A percentile compares a stretch with the other conserved stretches of the same genome.
Conservation (phyloP, 2,797 vertebrate genomes). For the Labroides dimidiatus region DNA sequence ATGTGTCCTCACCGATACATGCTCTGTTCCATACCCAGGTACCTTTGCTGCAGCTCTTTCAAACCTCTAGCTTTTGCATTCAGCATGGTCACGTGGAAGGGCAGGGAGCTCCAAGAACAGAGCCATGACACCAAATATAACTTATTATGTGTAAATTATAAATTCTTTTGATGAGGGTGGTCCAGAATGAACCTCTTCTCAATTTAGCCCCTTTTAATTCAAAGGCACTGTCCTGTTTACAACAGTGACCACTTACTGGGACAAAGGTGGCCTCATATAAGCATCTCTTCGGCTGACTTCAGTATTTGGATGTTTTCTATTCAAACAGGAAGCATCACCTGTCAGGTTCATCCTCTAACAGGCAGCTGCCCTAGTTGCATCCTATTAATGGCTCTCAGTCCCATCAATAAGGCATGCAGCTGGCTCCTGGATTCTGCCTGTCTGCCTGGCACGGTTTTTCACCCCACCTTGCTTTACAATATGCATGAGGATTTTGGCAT, state of each 20-base stretch:
- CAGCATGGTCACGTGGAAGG: too few species aligned
- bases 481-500: conserved; percentile 83
- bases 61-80: too few species aligned
- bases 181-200: not conserved
- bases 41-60: too few species aligned
- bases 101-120: too few species aligned
- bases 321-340: conserved; percentile 51
- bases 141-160: too few species aligned
- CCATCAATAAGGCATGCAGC: conserved; percentile 85
- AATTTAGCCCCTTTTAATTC: too few species aligned
- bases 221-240: conserved; percentile 9
- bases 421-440: conserved; percentile 75
- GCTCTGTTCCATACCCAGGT: too few species aligned
- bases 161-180: too few species aligned
- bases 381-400: conserved; percentile 81
- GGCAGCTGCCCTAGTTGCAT: conserved; percentile 83
- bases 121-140: too few species aligned
- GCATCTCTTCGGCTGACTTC: conserved; percentile 8
- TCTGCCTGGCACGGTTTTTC: conserved; percentile 75
- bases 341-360: conserved; percentile 62
- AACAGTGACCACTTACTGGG: conserved; percentile 17
- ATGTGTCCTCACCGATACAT: too few species aligned
- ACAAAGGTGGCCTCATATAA: conserved; percentile 19
- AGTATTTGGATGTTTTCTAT: conserved; percentile 41
- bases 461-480: conserved; percentile 82